phyloP scores from a whole-genome alignment of 2,797 vertebrate genomes.

The Telmatherina bonti region DNA sequence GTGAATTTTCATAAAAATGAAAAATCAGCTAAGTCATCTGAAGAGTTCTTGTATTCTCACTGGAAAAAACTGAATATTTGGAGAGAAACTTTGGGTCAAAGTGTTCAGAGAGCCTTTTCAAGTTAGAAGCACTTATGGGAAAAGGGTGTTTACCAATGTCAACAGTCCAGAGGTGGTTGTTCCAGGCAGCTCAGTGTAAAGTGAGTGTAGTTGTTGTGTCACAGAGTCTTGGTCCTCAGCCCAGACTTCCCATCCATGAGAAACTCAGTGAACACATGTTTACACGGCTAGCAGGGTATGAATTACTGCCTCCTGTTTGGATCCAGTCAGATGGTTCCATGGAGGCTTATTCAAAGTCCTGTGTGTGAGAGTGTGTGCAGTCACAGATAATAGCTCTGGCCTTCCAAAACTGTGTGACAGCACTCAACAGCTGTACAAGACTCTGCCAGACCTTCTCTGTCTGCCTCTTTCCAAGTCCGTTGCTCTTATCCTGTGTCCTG shows the following conservation, averaged over 20 bases:
- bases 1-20: too few relatives aligned
- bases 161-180: slow-evolving; percentile 11
- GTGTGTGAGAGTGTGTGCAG: slow-evolving; percentile 39
- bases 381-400: slow-evolving; percentile 61
- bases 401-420: slow-evolving; percentile 57
- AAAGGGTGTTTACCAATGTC: neutral
- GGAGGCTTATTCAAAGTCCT: slow-evolving; percentile 49
- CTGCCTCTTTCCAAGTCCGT: slow-evolving; percentile 36
- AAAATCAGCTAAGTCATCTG: neutral
- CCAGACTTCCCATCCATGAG: slow-evolving; percentile 27
- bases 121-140: neutral
- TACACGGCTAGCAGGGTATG: slow-evolving; percentile 53
- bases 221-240: slow-evolving; percentile 9
- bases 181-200: neutral
- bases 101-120: neutral
- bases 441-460: slow-evolving; percentile 40
- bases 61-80: neutral
- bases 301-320: slow-evolving; percentile 54
- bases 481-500: slow-evolving; percentile 6
- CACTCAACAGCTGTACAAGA: slow-evolving; percentile 60
- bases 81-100: neutral
- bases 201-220: slow-evolving; percentile 15
- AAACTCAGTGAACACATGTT: slow-evolving; percentile 50
- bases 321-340: slow-evolving; percentile 44
- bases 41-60: neutral